phyloP scores from a whole-genome alignment of 64 coral and sea anemone genomes.

The Montipora foliosa region DNA sequence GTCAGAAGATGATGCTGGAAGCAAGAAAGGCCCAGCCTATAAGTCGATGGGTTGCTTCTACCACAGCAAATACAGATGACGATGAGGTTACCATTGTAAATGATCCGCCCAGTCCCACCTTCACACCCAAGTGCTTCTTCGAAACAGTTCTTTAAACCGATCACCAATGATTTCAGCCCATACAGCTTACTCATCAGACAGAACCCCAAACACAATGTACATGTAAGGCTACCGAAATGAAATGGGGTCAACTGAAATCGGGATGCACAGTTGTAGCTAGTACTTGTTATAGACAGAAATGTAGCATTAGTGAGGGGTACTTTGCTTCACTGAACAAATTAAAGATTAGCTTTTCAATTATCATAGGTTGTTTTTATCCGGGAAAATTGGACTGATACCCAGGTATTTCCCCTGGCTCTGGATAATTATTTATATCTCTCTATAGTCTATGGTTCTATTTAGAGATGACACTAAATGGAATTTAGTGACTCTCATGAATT shows the following conservation, averaged over 20 bases:
- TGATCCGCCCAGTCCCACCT: neutral
- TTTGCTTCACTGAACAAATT: too few species aligned
- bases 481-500: too few species aligned
- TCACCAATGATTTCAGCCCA: neutral
- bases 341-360: too few species aligned
- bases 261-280: neutral
- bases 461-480: too few species aligned
- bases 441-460: too few species aligned
- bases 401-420: too few species aligned
- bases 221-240: neutral
- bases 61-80: neutral
- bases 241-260: neutral
- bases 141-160: neutral
- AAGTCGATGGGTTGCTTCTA: constrained; percentile 24
- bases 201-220: constrained; percentile 8
- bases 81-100: constrained; percentile 31
- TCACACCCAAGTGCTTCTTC: neutral
- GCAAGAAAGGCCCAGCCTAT: constrained; percentile 52
- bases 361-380: too few species aligned
- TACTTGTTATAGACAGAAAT: neutral
- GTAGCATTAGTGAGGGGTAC: too few species aligned
- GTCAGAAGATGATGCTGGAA: constrained; percentile 49
- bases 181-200: constrained; percentile 10
- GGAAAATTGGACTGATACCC: too few species aligned
- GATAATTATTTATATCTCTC: too few species aligned